Evolutionary conservation across 1,140 invertebrate genomes (phyloP).

Genomic region (Polyergus mexicanus): DNA sequence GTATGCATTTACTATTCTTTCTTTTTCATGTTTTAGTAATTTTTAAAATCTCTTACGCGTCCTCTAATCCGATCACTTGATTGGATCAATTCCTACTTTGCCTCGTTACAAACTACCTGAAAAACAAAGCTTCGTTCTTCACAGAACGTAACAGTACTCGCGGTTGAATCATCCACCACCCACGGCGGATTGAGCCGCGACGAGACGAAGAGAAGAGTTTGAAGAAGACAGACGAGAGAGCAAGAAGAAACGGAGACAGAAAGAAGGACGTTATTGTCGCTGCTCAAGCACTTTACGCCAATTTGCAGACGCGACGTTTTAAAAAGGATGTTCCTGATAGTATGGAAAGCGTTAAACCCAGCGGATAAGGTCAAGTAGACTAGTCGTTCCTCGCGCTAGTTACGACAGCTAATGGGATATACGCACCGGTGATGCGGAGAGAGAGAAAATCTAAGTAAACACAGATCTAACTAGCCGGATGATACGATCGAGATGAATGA

Average conservation of each 20-base stretch:
- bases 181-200: constrained; percentile 48
- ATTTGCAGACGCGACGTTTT: constrained; percentile 77
- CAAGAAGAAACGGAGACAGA: background rate
- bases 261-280: constrained; percentile 56
- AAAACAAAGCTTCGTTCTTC: constrained; percentile 30
- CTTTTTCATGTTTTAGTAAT: background rate
- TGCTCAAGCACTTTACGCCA: constrained; percentile 77
- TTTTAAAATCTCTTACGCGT: background rate
- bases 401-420: constrained; percentile 55
- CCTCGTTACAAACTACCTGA: background rate
- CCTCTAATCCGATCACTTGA: background rate
- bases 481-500: constrained; percentile 12
- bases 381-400: constrained; percentile 39
- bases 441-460: constrained; percentile 26
- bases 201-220: constrained; percentile 21
- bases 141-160: constrained; percentile 46
- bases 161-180: constrained; percentile 70
- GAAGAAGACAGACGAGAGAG: constrained; percentile 17
- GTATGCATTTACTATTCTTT: background rate
- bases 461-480: background rate
- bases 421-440: background rate
- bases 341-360: constrained; percentile 74
- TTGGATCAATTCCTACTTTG: background rate
- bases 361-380: constrained; percentile 64
- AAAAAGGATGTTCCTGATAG: constrained; percentile 82